These are phyloP conservation scores for Harpagifer antarcticus DNA, from an alignment of 2,797 vertebrate genomes.

Conservation along the genomic window DNA sequence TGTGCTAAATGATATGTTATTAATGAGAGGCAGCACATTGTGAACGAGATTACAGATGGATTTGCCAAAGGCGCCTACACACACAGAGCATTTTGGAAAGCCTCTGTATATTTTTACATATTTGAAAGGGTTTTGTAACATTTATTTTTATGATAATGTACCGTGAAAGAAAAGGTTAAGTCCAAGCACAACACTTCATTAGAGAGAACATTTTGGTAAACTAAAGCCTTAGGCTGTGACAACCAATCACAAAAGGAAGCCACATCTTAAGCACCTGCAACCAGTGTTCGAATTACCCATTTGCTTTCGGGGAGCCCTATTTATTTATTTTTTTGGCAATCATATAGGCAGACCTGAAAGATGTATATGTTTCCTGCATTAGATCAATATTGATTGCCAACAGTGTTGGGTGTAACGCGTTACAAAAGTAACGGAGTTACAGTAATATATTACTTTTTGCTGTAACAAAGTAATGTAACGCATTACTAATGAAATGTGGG, in stretches of 20 bases:
- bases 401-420: too few relatives aligned
- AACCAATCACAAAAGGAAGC: not conserved
- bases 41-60: constrained; percentile 38
- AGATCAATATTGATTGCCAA: too few relatives aligned
- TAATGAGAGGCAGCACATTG: constrained; percentile 54
- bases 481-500: too few relatives aligned
- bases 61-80: constrained; percentile 47
- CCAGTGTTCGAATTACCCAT: too few relatives aligned
- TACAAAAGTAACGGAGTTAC: too few relatives aligned
- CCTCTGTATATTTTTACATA: constrained; percentile 37
- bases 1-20: constrained; percentile 50
- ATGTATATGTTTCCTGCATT: too few relatives aligned
- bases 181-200: constrained; percentile 7
- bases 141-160: constrained; percentile 33
- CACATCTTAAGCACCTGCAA: constrained; percentile 6
- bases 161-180: constrained; percentile 24
- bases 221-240: constrained; percentile 9
- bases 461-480: too few relatives aligned
- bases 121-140: constrained; percentile 28
- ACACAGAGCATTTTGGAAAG: constrained; percentile 36
- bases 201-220: constrained; percentile 2
- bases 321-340: too few relatives aligned
- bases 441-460: too few relatives aligned
- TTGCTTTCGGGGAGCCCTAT: too few relatives aligned
- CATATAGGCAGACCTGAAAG: too few relatives aligned